Conservation (phyloP, 64 coral and sea anemone genomes). For the Pocillopora verrucosa region DNA sequence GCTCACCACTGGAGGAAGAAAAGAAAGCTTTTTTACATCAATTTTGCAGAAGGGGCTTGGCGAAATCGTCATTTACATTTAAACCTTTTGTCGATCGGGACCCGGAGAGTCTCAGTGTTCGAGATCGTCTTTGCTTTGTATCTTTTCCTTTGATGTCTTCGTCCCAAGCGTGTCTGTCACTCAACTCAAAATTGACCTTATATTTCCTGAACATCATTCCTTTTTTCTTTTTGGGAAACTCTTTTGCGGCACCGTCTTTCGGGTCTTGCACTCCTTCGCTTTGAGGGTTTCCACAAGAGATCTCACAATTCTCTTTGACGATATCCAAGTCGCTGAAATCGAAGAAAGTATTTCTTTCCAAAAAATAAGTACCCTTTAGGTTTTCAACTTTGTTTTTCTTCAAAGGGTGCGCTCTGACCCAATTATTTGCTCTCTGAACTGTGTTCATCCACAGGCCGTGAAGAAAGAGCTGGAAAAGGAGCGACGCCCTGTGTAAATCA, state of each 20-base stretch:
- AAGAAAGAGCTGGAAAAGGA: background rate
- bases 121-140: background rate
- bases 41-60: background rate
- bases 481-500: background rate
- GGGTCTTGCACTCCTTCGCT: background rate
- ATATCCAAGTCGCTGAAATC: background rate
- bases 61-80: background rate
- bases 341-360: background rate
- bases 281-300: background rate
- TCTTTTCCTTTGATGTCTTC: background rate
- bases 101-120: background rate
- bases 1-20: too few species aligned
- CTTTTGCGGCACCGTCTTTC: background rate
- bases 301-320: background rate
- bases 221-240: background rate
- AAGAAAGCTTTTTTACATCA: background rate
- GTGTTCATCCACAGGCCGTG: background rate
- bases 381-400: background rate
- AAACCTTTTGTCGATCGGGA: slow-evolving; percentile 12
- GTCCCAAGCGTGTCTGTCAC: background rate
- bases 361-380: background rate
- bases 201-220: background rate
- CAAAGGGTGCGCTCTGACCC: background rate
- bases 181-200: background rate
- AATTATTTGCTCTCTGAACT: background rate